Evolutionary conservation across 2,888 invertebrate species (phyloP), one percentile per base, ranked within the genome.

Genomic region (Tholera decimalis): DNA sequence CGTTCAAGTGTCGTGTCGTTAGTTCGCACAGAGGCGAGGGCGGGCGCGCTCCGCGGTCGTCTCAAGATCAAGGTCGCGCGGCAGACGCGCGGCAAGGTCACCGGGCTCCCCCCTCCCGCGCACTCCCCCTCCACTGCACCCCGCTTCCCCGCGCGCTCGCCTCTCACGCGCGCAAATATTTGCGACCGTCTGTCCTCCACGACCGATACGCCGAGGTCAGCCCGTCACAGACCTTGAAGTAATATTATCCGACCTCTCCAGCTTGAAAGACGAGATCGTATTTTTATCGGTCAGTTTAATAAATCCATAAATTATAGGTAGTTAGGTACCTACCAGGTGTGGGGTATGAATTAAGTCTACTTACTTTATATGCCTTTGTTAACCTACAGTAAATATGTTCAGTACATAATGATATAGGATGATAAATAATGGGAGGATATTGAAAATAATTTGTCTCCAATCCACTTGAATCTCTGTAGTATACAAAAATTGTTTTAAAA

Each of bases 131-230:
- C 70, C 59, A 79, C 74, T 79, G 72, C 82, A 79, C 64, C 61
- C 81, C 77, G 50, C 77, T 63, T 79, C 80, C 71, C 82, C 80
- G 78, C 80, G 82, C 86, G 82, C 83, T 79, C 79, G 83, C 83
- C 82, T 83, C 88, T 84, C 88, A 84, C 88, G 91, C 91, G 91
- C 92, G 91, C 94, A 94, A 94, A 94, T 94, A 94, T 94, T 94
- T 94, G 93, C 93, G 93, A 91, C 91, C 91, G 94, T 93, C 93
- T 93, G 95, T 95, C 95, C 95, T 93, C 94, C 93, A 91, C 94
- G 95, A 94, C 95, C 95, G 95, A 95, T 95, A 95, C 91, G 93
- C 91, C 93, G 95, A 95, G 95, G 95, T 95, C 95, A 92, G 88
- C 88, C 89, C 89, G 93, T 89, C 92, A 88, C 87, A 92, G 92